A percentile compares a stretch with the other conserved stretches of the same genome.
These are phyloP conservation scores for Halocynthia aurantium DNA, from an alignment of 23 tunicate genomes.

Conservation along the genomic window DNA sequence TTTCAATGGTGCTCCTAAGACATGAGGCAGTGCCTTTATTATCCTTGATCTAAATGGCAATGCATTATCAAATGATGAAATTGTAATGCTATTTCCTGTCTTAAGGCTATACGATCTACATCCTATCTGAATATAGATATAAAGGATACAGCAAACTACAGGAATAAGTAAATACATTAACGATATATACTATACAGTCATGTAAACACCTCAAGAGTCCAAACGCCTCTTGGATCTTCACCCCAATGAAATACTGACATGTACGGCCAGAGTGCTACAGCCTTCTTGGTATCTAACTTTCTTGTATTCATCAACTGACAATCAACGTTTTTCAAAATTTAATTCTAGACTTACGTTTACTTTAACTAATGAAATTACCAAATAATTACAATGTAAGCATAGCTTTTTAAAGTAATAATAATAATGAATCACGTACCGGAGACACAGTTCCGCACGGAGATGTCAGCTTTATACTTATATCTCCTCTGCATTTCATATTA, in stretches of 20 bases:
- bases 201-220: constrained; percentile 18
- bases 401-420: too few relatives aligned
- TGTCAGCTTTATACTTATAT: constrained; percentile 11
- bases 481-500: constrained; percentile 28
- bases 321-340: too few relatives aligned
- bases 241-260: constrained; percentile 33
- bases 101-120: too few relatives aligned
- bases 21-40: constrained; percentile 22
- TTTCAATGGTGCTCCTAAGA: neutral
- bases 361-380: neutral
- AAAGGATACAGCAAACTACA: neutral
- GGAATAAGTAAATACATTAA: neutral
- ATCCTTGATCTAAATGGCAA: constrained; percentile 7
- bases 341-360: neutral
- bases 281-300: neutral
- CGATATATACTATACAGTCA: neutral
- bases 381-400: neutral
- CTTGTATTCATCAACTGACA: constrained; percentile 23
- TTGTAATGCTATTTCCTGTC: neutral
- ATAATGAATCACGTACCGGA: neutral
- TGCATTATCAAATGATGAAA: neutral
- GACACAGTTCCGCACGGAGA: constrained; percentile 29
- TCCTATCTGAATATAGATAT: neutral
- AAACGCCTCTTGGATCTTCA: constrained; percentile 21
- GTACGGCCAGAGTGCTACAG: neutral